Percentiles rank a stretch among this genome's conserved stretches.
phyloP scores from a whole-genome alignment of 1,140 invertebrate species.

The Drosophila melanogaster region DNA sequence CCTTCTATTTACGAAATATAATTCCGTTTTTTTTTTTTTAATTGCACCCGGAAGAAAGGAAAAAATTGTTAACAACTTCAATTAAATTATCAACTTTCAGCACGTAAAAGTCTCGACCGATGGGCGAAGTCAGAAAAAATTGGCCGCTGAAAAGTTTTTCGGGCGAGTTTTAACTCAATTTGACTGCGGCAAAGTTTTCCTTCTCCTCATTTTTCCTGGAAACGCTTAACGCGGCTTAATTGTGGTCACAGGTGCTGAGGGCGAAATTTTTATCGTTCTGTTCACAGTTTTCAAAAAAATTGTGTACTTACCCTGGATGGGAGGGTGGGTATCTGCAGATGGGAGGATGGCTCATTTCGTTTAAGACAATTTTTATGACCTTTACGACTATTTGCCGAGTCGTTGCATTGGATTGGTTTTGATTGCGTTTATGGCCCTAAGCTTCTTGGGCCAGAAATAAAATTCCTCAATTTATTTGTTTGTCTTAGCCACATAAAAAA shows the following conservation, averaged over 20 bases:
- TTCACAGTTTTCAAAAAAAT: slow-evolving; percentile 76
- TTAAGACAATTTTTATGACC: slow-evolving; percentile 79
- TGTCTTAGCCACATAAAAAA: slow-evolving; percentile 66
- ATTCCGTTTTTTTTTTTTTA: slow-evolving; percentile 43
- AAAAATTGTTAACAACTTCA: slow-evolving; percentile 79
- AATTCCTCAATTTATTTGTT: slow-evolving; percentile 76
- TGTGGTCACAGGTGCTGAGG: slow-evolving; percentile 81
- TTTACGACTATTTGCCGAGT: slow-evolving; percentile 76
- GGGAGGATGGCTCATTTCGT: slow-evolving; percentile 41
- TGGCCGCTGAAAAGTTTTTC: slow-evolving; percentile 53
- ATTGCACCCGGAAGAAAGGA: slow-evolving; percentile 19
- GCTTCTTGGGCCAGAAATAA: slow-evolving; percentile 52
- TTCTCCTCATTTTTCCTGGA: slow-evolving; percentile 32
- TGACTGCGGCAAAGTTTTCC: slow-evolving; percentile 66
- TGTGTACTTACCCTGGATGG: neutral
- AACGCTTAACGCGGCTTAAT: slow-evolving; percentile 81
- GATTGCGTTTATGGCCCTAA: slow-evolving; percentile 62
- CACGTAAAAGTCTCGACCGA: slow-evolving; percentile 38
- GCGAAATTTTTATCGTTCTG: slow-evolving; percentile 80
- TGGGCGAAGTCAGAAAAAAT: slow-evolving; percentile 51
- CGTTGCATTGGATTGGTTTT: slow-evolving; percentile 62
- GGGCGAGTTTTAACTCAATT: slow-evolving; percentile 71
- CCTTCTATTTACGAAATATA: slow-evolving; percentile 18
- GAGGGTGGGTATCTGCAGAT: slow-evolving; percentile 2
- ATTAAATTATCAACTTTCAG: slow-evolving; percentile 81